phyloP scores from a whole-genome alignment of 2,888 invertebrate species.

The Oegoconia quadripuncta region DNA sequence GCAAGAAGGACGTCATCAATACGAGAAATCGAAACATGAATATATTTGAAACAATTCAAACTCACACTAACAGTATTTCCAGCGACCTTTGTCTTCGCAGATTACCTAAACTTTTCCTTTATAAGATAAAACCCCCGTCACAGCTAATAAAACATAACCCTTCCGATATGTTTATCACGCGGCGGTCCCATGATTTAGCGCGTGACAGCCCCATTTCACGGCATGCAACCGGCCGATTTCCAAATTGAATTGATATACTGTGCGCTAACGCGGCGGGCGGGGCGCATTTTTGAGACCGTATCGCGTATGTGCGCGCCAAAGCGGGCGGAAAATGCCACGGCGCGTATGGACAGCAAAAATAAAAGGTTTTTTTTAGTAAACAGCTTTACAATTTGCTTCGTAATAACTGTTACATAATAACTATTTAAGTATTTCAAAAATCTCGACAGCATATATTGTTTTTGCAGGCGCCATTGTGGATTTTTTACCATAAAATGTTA shows the following conservation, averaged over 20 bases:
- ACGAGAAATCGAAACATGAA: too few species aligned
- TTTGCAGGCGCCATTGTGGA: too few species aligned
- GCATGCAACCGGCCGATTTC: conserved; percentile 43
- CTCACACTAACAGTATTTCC: too few species aligned
- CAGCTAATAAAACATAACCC: conserved; percentile 69
- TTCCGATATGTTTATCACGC: conserved; percentile 69
- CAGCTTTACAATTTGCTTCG: too few species aligned
- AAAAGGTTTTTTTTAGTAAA: not conserved
- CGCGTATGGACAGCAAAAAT: conserved; percentile 1
- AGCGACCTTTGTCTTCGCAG: too few species aligned
- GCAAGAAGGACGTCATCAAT: too few species aligned
- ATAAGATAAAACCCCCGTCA: conserved; percentile 46
- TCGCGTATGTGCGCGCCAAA: conserved; percentile 66
- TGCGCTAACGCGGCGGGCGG: conserved; percentile 61
- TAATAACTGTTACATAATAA: too few species aligned
- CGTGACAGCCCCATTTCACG: conserved; percentile 64
- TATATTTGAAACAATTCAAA: too few species aligned
- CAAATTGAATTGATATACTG: conserved; percentile 78
- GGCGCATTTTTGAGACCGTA: conserved; percentile 68
- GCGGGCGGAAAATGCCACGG: conserved; percentile 54
- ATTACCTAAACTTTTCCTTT: not conserved
- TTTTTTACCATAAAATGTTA: too few species aligned
- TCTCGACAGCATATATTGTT: too few species aligned
- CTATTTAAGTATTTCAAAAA: too few species aligned
- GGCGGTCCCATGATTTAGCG: conserved; percentile 57